These are phyloP conservation scores for Tetramorium simillimum DNA, from an alignment of 1,140 invertebrate species.

Conservation along the genomic window DNA sequence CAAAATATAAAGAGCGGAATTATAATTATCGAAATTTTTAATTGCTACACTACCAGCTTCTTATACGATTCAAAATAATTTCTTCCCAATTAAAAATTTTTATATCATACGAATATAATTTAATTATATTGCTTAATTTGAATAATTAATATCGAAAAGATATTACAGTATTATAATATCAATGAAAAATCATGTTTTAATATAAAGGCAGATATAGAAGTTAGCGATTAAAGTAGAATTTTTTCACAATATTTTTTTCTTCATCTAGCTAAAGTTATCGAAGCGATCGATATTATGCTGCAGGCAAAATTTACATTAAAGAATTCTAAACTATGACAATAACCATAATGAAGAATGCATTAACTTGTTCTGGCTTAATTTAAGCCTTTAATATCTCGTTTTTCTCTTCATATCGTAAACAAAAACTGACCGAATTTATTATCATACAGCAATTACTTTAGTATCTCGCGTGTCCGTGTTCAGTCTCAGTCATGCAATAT, in stretches of 20 bases:
- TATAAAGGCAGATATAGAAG: background rate
- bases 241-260: slow-evolving; percentile 1
- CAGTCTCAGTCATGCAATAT: background rate
- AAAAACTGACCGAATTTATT: background rate
- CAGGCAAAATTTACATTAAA: background rate
- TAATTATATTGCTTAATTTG: slow-evolving; percentile 5
- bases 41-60: background rate
- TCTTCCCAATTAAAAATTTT: background rate
- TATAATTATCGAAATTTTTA: background rate
- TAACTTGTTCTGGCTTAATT: slow-evolving; percentile 8
- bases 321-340: background rate
- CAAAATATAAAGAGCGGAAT: background rate
- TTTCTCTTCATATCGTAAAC: background rate
- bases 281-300: slow-evolving; percentile 13
- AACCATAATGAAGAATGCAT: slow-evolving; percentile 21
- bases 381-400: background rate
- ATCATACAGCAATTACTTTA: background rate
- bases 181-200: slow-evolving; percentile 19
- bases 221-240: background rate
- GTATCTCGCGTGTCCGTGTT: background rate
- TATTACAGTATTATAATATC: background rate
- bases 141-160: background rate
- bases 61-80: background rate
- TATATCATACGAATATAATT: background rate
- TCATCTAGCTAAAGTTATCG: background rate